Conservation (phyloP, 2,113 vertebrate genomes). For the Laterallus jamaicensis region DNA sequence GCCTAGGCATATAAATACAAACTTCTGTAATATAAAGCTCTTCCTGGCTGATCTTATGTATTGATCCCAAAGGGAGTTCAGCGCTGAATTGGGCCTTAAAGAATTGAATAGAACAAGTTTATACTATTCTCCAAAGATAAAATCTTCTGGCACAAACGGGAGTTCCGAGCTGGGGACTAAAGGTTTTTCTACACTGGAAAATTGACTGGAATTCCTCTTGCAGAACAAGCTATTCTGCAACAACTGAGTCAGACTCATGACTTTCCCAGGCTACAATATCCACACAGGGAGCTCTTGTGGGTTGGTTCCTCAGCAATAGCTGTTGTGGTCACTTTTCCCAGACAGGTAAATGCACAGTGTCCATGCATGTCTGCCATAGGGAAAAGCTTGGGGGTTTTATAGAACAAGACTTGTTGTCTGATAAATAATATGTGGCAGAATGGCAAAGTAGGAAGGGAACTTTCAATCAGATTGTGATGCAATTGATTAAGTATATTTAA, state of each 20-base stretch:
- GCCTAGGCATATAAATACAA: neutral
- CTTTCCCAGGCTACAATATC: conserved; percentile 9
- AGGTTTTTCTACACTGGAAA: conserved; percentile 2
- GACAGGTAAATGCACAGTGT: neutral
- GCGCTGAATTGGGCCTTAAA: conserved; percentile 2
- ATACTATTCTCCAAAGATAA: neutral
- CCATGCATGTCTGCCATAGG: neutral
- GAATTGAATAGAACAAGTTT: conserved; percentile 1
- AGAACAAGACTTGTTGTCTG: neutral
- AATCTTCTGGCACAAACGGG: conserved; percentile 5
- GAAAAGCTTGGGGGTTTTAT: neutral
- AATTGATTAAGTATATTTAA: conserved; percentile 18
- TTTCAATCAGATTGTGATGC: conserved; percentile 3
- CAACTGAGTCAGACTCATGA: neutral
- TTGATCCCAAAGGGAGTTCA: neutral
- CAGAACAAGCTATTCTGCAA: conserved; percentile 33
- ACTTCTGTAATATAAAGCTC: neutral
- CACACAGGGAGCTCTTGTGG: conserved; percentile 17
- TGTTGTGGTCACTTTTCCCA: neutral
- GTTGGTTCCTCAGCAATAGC: neutral
- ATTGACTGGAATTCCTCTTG: conserved; percentile 30
- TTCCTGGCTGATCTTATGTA: neutral
- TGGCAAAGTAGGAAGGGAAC: neutral
- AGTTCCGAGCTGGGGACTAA: neutral
- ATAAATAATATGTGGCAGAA: neutral